These are phyloP conservation scores for Noctuana brunneofusca DNA, from an alignment of 2,888 invertebrate genomes.

Conservation along the genomic window DNA sequence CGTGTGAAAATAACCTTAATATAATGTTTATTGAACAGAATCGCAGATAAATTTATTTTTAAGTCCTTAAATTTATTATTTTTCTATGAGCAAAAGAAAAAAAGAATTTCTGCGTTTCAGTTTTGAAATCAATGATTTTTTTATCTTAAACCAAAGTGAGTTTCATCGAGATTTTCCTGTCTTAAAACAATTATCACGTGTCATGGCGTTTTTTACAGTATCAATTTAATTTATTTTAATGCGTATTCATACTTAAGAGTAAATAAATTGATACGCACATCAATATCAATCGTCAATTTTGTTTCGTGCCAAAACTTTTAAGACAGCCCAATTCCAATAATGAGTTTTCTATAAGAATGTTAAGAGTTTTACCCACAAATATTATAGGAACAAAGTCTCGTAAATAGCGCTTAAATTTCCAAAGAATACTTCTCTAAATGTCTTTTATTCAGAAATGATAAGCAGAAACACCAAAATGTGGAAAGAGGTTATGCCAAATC, in stretches of 20 bases:
- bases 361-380: background rate
- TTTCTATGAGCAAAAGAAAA: too few species aligned
- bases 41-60: too few species aligned
- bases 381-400: background rate
- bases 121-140: too few species aligned
- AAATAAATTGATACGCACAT: too few species aligned
- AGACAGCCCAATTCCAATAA: background rate
- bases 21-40: too few species aligned
- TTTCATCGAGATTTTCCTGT: too few species aligned
- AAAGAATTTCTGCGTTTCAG: too few species aligned
- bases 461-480: constrained; percentile 46
- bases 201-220: background rate
- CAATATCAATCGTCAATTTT: constrained; percentile 23
- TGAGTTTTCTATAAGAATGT: constrained; percentile 7
- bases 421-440: background rate
- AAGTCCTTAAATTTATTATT: too few species aligned
- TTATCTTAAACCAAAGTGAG: too few species aligned
- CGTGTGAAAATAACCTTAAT: too few species aligned
- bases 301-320: constrained; percentile 22
- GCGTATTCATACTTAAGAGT: background rate
- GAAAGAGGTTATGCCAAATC: constrained; percentile 68
- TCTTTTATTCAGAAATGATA: constrained; percentile 38
- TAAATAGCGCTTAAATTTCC: background rate
- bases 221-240: background rate
- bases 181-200: too few species aligned